Evolutionary conservation across 53 echinoderm and acorn worm genomes (phyloP), one percentile per base, ranked within the genome.

Genomic region (Antedon mediterranea): DNA sequence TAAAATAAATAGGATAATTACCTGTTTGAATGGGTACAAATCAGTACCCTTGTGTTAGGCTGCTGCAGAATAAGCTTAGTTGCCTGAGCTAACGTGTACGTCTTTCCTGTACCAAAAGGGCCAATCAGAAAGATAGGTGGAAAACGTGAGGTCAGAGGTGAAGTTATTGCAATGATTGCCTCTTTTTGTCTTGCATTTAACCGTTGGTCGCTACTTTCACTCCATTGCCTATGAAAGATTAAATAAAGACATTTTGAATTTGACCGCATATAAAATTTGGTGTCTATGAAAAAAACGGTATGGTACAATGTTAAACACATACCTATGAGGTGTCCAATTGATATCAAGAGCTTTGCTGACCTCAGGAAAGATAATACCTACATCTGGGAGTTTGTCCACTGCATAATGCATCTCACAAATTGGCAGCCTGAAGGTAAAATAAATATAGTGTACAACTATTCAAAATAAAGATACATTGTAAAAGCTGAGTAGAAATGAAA

Each of bases 11-110:
- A 37, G 37, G 6, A 31, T 31, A n/a, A 79, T 33, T 79, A 98
- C 98, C 98, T 98, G 85, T 98, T 98, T 43, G 92, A 92, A 80
- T 92, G 98, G 6, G 98, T 98, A 75, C 98, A 98, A 78, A 98
- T 98, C 4, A 98, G 90, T 80, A 98, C 92, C 74, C 90, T 89
- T 0, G 98, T 98, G 71, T 92, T 88, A 13, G 86, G 85, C 83
- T 98, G 92, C 14, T 98, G 92, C 30, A 98, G 83, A 73, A 92
- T 93, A 23, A 90, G 88, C 71, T 90, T 88, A 34, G 90, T 93
- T 7, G 90, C 90, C 29, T 93, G 92, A 31, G 98, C 98, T 43
- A 98, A 34, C 26, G 98, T 97, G 86, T 90, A 93, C 27, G 98
- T 93, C 85, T 93, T 98, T 42, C 98, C 98, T 14, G 98, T 98